These are phyloP conservation scores for Achroia grisella DNA, from an alignment of 1,140 invertebrate genomes.

Conservation along the genomic window DNA sequence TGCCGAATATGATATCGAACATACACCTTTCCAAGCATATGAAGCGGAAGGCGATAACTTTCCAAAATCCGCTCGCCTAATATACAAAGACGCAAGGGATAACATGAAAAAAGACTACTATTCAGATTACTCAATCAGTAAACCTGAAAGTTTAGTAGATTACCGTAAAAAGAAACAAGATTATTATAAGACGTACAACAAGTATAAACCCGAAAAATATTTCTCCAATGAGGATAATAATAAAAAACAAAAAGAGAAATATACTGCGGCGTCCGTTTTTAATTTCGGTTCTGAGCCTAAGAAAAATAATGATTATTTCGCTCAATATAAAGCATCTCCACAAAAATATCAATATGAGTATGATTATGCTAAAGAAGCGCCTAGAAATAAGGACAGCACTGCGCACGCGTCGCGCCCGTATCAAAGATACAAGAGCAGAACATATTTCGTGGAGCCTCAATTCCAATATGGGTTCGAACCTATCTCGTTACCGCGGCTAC, in stretches of 20 bases:
- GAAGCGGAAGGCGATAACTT: conserved; percentile 43
- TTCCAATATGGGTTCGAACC: conserved; percentile 70
- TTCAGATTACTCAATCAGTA: conserved; percentile 45
- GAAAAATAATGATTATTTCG: conserved; percentile 33
- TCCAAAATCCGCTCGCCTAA: conserved; percentile 38
- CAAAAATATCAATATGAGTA: conserved; percentile 23
- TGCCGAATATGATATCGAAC: conserved; percentile 33
- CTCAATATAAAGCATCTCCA: conserved; percentile 33
- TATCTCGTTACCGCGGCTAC: conserved; percentile 34
- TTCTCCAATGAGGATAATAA: conserved; percentile 26
- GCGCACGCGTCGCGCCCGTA: conserved; percentile 37
- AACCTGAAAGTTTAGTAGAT: conserved; percentile 42
- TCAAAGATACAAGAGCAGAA: conserved; percentile 37
- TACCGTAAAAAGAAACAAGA: conserved; percentile 41
- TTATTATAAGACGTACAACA: conserved; percentile 51
- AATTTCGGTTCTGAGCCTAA: conserved; percentile 16
- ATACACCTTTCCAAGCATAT: conserved; percentile 49
- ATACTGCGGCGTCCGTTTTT: conserved; percentile 22
- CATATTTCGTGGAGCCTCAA: conserved; percentile 58
- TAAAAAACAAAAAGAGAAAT: conserved; percentile 37
- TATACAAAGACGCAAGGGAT: conserved; percentile 51
- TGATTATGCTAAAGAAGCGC: conserved; percentile 33
- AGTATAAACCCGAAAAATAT: conserved; percentile 40
- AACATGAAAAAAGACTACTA: conserved; percentile 53
- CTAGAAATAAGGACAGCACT: conserved; percentile 27